A percentile compares a stretch with the other conserved stretches of the same genome.
These are phyloP conservation scores for Festucalex cinctus DNA, from an alignment of 2,113 vertebrate species.

Conservation along the genomic window DNA sequence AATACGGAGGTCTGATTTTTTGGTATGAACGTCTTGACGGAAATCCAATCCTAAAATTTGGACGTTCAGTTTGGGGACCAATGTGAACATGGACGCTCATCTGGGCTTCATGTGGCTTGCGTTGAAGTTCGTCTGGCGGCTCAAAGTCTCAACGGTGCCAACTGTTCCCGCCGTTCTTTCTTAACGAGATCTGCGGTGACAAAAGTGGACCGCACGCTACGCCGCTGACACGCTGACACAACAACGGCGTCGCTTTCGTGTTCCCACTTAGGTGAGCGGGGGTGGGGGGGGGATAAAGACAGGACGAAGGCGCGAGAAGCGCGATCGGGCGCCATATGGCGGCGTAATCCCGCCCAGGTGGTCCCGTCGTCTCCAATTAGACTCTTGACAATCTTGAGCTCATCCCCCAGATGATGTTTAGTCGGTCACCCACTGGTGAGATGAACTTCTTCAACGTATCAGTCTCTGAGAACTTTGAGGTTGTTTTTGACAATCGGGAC, in stretches of 20 bases:
- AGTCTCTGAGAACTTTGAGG: neutral
- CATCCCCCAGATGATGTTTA: neutral
- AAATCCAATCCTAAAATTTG: no score
- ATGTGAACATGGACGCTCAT: neutral
- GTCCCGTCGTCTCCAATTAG: slow-evolving; percentile 68
- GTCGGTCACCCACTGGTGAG: neutral
- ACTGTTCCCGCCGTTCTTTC: neutral
- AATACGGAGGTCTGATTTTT: neutral
- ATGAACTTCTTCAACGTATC: neutral
- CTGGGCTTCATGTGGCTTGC: neutral
- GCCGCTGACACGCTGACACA: neutral
- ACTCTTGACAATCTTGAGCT: slow-evolving; percentile 4
- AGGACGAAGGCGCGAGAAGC: slow-evolving; percentile 11
- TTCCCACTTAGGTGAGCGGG: neutral
- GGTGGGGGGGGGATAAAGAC: neutral
- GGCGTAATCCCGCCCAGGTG: slow-evolving; percentile 68
- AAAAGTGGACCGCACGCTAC: neutral
- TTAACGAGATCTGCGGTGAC: neutral
- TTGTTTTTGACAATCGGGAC: no score
- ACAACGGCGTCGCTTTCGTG: neutral
- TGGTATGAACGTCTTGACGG: neutral
- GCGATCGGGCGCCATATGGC: slow-evolving; percentile 57
- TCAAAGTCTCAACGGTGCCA: neutral
- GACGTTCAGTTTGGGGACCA: neutral
- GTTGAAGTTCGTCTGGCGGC: neutral